Evolutionary conservation across 2,113 vertebrate species (phyloP), one percentile per base, ranked within the genome.

Genomic region (Actenoides lindsayi): DNA sequence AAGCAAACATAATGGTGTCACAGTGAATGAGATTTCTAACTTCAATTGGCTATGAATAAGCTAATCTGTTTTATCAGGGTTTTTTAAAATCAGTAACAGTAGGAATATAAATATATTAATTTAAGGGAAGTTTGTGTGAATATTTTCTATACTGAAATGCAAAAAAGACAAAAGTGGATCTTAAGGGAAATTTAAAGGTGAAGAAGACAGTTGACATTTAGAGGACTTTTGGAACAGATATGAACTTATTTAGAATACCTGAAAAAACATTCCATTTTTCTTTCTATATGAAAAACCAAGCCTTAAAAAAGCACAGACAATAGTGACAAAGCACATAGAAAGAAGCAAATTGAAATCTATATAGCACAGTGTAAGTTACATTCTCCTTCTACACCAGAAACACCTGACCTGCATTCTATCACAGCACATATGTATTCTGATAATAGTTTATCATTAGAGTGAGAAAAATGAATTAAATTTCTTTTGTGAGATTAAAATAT

Each of bases 281-380:
- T 60, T 64, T 37, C 2, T 60, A 8, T 44, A 11, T n/a, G 15
- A 67, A 63, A 59, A 85, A 88, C 15, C 4, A 76, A 62, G 23
- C 13, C 46, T 65, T 8, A 78, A 71, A 94, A 90, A 90, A 53
- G 8, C 31, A 71, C 11, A 83, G 64, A 37, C 35, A 83, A 31
- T 56, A 48, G 63, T 67, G 27, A 64, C 12, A 93, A 95, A 96
- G 56, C 28, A 73, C 56, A 90, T 11, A 89, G 30, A 93, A 95
- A 95, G 68, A 93, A 76, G 83, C 68, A 91, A 93, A 91, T 33
- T 74, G 50, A 83, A 94, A 89, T 68, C 51, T 69, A 3, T 53
- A 21, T 31, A 82, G 77, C 93, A 16, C 7, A 64, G 5, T 28
- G 3, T 71, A 93, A 92, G 27, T 81, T 78, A 67, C 1, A 67